Percentiles rank a stretch among this genome's conserved stretches.
Evolutionary conservation across 2,888 invertebrate species (phyloP).

Genomic region (Macrosoma leucophasiata): DNA sequence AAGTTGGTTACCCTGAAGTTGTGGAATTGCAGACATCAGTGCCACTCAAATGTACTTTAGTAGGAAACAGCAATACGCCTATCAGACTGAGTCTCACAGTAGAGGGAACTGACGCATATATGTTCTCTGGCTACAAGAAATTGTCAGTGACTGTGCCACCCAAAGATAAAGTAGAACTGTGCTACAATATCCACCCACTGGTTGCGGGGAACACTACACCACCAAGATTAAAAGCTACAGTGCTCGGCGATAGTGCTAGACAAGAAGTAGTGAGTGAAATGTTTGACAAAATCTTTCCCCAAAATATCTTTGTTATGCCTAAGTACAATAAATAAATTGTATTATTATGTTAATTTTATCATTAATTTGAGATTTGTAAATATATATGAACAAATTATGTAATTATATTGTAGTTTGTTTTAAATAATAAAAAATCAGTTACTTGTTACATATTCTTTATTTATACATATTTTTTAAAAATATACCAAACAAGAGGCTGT

Average conservation of each 20-base stretch:
- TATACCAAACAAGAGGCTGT: no score
- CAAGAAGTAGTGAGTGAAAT: conserved; percentile 63
- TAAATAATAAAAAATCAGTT: conserved; percentile 58
- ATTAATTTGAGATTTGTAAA: conserved; percentile 53
- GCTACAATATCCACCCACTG: conserved; percentile 88
- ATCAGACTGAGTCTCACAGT: conserved; percentile 84
- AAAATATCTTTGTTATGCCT: conserved; percentile 72
- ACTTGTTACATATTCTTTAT: conserved; percentile 41
- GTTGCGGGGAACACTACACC: conserved; percentile 83
- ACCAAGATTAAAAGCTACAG: conserved; percentile 75
- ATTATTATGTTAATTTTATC: conserved; percentile 38
- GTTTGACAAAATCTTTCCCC: conserved; percentile 67
- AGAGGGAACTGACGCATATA: conserved; percentile 92
- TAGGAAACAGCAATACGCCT: conserved; percentile 82
- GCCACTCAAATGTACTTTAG: conserved; percentile 81
- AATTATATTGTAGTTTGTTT: conserved; percentile 55
- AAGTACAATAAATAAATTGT: conserved; percentile 67
- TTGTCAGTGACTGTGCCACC: conserved; percentile 78
- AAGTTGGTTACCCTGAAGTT: conserved; percentile 81
- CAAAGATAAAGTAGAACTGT: conserved; percentile 74
- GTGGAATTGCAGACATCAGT: conserved; percentile 84
- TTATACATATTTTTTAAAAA: conserved; percentile 23
- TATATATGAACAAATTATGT: conserved; percentile 59
- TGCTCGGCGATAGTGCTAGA: conserved; percentile 55
- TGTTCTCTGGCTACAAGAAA: conserved; percentile 97